These are phyloP conservation scores for Corydoras maculifer DNA, from an alignment of 2,113 vertebrate species.

Conservation along the genomic window DNA sequence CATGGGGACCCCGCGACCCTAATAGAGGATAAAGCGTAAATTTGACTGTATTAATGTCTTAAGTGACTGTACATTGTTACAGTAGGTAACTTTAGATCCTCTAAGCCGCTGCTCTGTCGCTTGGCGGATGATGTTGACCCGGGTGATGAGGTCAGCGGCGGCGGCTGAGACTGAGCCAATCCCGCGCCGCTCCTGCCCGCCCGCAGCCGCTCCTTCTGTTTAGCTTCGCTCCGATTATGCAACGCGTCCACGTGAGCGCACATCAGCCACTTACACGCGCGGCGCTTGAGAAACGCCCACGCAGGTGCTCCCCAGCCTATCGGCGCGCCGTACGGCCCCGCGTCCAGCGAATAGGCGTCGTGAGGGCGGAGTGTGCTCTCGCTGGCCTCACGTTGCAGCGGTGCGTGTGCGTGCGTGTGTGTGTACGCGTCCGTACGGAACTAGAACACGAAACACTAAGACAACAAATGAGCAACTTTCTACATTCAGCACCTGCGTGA, in stretches of 20 bases:
- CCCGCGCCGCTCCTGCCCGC: neutral
- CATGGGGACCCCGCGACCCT: too few relatives aligned
- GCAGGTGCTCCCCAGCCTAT: slow-evolving; percentile 38
- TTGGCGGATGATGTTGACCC: too few relatives aligned
- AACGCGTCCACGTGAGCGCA: slow-evolving; percentile 65
- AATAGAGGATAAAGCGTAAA: too few relatives aligned
- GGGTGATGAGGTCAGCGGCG: neutral
- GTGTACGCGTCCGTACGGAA: neutral
- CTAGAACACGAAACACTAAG: neutral
- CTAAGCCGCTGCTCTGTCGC: too few relatives aligned
- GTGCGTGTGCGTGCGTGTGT: slow-evolving; percentile 52
- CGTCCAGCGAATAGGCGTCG: slow-evolving; percentile 39
- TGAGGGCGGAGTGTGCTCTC: slow-evolving; percentile 39
- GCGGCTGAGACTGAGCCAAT: neutral
- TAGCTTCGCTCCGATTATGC: slow-evolving; percentile 52
- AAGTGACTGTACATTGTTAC: too few relatives aligned
- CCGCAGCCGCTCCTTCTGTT: neutral
- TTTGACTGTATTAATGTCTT: too few relatives aligned
- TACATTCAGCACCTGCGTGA: neutral
- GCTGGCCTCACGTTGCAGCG: slow-evolving; percentile 65
- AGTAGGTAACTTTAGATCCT: too few relatives aligned
- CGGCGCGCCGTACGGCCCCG: neutral
- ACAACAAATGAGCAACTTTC: neutral
- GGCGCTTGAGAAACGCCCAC: neutral
- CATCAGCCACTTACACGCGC: neutral